phyloP scores from a whole-genome alignment of 2,113 vertebrate genomes.

The Elephas maximus region DNA sequence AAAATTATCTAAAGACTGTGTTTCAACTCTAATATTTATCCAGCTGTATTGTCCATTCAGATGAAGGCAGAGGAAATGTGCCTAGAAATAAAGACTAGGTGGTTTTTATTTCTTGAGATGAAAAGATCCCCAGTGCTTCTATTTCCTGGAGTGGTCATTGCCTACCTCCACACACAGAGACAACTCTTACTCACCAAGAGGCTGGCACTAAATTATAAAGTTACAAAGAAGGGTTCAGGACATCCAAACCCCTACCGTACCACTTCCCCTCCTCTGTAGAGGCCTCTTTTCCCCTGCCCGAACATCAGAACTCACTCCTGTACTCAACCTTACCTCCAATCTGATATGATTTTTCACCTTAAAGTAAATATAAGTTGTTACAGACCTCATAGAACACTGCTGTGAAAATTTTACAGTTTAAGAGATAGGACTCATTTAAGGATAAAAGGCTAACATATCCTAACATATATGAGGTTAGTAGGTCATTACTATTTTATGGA shows the following conservation, averaged over 20 bases:
- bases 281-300: background rate
- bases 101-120: background rate
- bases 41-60: background rate
- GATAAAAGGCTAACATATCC: background rate
- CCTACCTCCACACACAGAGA: background rate
- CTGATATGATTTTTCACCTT: background rate
- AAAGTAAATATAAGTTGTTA: background rate
- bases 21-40: background rate
- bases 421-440: conserved; percentile 18
- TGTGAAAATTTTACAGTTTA: background rate
- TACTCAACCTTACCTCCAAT: background rate
- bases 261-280: background rate
- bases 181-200: background rate
- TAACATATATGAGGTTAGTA: background rate
- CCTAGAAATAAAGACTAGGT: background rate
- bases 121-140: background rate
- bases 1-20: background rate
- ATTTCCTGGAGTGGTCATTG: background rate
- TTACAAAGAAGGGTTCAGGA: background rate
- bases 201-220: background rate
- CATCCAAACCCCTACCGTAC: background rate
- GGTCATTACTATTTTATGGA: conserved; percentile 15
- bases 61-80: background rate
- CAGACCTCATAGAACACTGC: background rate
- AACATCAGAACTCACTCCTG: background rate